Conservation (phyloP, 2,113 vertebrate genomes). For the Chamaetylas fuelleborni region DNA sequence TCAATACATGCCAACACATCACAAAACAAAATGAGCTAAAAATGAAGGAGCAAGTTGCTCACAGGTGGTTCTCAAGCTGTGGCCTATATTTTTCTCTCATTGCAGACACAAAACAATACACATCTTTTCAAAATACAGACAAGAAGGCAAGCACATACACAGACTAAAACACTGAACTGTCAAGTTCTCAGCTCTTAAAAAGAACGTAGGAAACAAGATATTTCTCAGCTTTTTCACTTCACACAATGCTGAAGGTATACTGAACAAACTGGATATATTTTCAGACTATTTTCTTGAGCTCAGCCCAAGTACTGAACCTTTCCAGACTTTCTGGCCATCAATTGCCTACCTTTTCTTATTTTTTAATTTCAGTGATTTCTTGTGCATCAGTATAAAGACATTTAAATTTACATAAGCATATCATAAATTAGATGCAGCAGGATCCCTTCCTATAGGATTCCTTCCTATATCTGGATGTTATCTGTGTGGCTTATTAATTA, state of each 20-base stretch:
- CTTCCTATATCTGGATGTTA: neutral
- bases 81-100: neutral
- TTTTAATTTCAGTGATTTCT: neutral
- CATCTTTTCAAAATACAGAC: neutral
- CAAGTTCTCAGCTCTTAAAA: neutral
- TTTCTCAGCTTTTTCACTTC: neutral
- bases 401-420: neutral
- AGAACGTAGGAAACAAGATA: neutral
- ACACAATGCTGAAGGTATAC: neutral
- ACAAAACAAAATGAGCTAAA: neutral
- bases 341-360: too few species aligned
- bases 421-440: neutral
- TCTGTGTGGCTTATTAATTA: neutral
- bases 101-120: neutral
- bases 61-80: slow-evolving; percentile 37
- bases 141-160: neutral
- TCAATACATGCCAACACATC: slow-evolving; percentile 12
- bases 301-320: neutral
- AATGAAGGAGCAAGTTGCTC: slow-evolving; percentile 7
- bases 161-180: neutral
- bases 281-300: neutral
- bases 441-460: neutral
- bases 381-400: neutral
- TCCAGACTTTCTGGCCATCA: neutral
- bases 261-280: neutral